These are phyloP conservation scores for Dendrophyllia cribrosa DNA, from an alignment of 64 coral and sea anemone species.

Conservation along the genomic window DNA sequence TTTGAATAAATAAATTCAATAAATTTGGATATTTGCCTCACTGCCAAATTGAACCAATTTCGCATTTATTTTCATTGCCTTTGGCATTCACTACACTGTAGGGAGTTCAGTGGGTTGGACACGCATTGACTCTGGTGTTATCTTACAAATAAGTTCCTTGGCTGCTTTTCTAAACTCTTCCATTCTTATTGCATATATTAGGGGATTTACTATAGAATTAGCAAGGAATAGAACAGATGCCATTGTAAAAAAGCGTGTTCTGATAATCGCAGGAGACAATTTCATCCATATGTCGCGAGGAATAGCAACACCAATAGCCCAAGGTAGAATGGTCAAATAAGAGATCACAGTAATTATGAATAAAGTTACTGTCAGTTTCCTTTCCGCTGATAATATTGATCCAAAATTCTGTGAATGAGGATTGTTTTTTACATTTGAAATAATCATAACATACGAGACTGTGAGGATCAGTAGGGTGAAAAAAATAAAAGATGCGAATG, in stretches of 20 bases:
- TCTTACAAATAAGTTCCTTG: not conserved
- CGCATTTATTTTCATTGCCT: no score
- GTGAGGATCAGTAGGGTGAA: not conserved
- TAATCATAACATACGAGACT: not conserved
- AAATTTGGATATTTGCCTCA: no score
- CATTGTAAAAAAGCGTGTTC: no score
- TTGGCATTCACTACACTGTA: not conserved
- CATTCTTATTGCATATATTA: not conserved
- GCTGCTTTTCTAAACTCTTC: not conserved
- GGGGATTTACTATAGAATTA: not conserved
- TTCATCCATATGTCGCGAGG: not conserved
- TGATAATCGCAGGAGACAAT: no score
- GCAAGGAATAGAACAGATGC: no score
- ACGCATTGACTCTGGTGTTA: no score
- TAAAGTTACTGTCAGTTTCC: not conserved
- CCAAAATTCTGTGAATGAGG: not conserved
- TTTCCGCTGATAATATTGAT: not conserved
- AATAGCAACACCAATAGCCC: not conserved
- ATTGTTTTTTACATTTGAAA: not conserved
- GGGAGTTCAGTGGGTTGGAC: no score
- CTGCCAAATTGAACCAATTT: no score
- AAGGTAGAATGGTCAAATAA: not conserved
- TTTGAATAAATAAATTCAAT: no score
- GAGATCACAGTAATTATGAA: not conserved
- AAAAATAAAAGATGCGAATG: not conserved